Evolutionary conservation across 1,140 invertebrate genomes (phyloP), one percentile per base, ranked within the genome.

Genomic region (Hyposmocoma kahamanoa): DNA sequence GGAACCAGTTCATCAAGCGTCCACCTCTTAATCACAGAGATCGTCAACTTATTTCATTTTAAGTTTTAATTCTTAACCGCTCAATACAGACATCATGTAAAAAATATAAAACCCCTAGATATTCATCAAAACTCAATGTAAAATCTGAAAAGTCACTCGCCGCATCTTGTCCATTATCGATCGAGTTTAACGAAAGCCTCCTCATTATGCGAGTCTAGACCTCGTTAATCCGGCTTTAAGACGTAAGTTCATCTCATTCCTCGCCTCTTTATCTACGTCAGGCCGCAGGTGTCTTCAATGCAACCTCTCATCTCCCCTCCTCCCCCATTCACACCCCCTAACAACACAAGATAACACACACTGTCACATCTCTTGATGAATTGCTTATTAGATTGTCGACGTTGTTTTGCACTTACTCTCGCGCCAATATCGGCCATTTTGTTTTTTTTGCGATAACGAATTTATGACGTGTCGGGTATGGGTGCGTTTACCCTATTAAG

Each of bases 281-380:
- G 50, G 62, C 46, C 71, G 67, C 75, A 76, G 72, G 72, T 76
- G 75, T 66, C 51, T 63, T 59, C 55, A 47, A 46, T 60, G 56
- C 56, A 61, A 50, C 50, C 60, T 49, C 49, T 57, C 50, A 13
- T 30, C 59, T 42, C 62, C 30, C 21, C 45, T 3, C 36, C 36
- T 19, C 41, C 43, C 26, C 28, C 47, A 34, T 8, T 32, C 39
- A 13, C 39, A 20, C 47, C 36, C 47, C 34, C 52, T 50, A 56
- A 62, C 67, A 62, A 53, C 56, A 36, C 32, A 57, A 56, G 62
- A 66, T 73, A 73, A 78, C 66, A 69, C 61, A 69, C 56, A 71
- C 63, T 75, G 72, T 78, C 74, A 73, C 65, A 71, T 65, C 62
- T 42, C 55, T 53, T 77, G 73, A 78, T 75, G 72, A 78, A 78